Conservation (phyloP, 2,888 invertebrate genomes). For the Amphimallon solstitiale region DNA sequence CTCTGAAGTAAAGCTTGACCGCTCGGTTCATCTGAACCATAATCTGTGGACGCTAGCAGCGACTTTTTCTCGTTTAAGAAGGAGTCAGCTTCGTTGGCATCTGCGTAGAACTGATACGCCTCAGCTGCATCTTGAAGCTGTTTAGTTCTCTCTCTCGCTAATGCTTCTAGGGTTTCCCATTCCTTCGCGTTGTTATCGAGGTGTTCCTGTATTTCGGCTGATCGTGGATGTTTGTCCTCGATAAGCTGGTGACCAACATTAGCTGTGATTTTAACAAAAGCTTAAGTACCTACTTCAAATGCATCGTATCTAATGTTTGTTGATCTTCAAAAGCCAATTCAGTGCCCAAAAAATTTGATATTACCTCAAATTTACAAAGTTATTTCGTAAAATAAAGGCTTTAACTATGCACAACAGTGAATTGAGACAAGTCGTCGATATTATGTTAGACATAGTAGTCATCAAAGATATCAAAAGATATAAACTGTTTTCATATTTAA, state of each 20-base stretch:
- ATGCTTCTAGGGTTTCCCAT: conserved; percentile 89
- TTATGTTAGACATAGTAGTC: too few relatives aligned
- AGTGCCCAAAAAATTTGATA: too few relatives aligned
- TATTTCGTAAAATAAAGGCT: too few relatives aligned
- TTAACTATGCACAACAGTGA: too few relatives aligned
- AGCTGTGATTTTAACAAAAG: not conserved
- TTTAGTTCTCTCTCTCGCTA: conserved; percentile 78
- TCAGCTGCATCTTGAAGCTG: conserved; percentile 89
- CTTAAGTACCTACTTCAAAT: not conserved
- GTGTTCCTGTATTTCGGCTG: conserved; percentile 82
- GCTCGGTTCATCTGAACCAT: conserved; percentile 90
- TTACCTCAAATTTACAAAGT: too few relatives aligned
- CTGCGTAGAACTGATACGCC: conserved; percentile 96
- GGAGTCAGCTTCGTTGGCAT: conserved; percentile 97
- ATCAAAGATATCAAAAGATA: too few relatives aligned
- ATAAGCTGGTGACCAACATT: conserved; percentile 69
- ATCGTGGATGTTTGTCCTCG: conserved; percentile 82
- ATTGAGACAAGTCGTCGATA: too few relatives aligned
- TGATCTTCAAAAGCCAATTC: too few relatives aligned
- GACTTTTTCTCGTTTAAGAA: conserved; percentile 98
- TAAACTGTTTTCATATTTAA: too few relatives aligned
- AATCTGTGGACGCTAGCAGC: conserved; percentile 88
- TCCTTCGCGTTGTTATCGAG: conserved; percentile 82
- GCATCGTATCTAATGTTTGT: too few relatives aligned
- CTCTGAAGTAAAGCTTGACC: conserved; percentile 89